Evolutionary conservation across 2,113 vertebrate genomes (phyloP).

Genomic region (Archocentrus centrarchus): DNA sequence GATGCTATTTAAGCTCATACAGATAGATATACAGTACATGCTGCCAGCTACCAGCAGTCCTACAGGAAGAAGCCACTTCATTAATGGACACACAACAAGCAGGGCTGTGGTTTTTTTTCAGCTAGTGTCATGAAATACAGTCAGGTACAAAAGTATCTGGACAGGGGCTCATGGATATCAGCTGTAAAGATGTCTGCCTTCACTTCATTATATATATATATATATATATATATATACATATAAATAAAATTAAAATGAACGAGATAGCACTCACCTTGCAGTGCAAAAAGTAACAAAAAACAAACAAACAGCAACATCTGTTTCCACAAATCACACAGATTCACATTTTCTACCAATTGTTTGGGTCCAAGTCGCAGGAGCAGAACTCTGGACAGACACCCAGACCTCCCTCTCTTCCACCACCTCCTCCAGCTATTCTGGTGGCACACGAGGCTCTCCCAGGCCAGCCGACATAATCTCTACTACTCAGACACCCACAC

Average conservation of each 20-base stretch:
- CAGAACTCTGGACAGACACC: not conserved
- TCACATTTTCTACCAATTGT: not conserved
- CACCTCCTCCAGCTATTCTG: not conserved
- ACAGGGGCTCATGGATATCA: not conserved
- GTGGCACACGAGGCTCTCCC: not conserved
- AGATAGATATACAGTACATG: slow-evolving; percentile 6
- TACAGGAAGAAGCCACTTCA: not conserved
- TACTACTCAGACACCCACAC: not conserved
- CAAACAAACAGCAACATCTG: not conserved
- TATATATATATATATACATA: no score
- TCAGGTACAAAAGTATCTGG: not conserved
- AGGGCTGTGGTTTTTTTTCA: not conserved
- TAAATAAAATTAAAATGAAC: no score
- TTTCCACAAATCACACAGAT: not conserved
- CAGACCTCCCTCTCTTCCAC: not conserved
- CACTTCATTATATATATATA: not conserved
- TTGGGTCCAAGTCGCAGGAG: not conserved
- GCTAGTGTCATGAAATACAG: not conserved
- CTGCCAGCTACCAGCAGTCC: not conserved
- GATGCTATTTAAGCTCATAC: not conserved
- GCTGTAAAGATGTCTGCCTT: not conserved
- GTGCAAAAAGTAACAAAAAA: not conserved
- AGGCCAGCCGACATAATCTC: not conserved
- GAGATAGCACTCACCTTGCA: not conserved
- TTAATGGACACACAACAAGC: not conserved